Base-by-base conservation (phyloP, 1,140 invertebrate species). In the Caerostris darwini region DNA sequence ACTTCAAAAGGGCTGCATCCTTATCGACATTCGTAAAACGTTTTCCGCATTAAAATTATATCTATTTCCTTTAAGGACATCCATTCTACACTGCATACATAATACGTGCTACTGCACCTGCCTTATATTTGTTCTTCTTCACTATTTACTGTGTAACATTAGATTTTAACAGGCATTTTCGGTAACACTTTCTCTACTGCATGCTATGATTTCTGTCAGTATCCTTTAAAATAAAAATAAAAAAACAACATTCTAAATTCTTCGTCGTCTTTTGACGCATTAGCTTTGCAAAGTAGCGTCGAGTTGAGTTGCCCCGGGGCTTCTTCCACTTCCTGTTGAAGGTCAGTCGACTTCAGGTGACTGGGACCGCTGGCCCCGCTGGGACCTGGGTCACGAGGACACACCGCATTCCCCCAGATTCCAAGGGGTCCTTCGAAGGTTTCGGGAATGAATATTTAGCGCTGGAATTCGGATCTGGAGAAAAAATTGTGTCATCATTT, bases 281-380 rank as follows among this genome's bases (percentile, higher is more conserved):
- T 8, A 34, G 50, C 71, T n/a, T n/a, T 53, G 34, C 83, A 85
- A 50, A 5, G 5, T 5, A 81, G 71, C 19, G 86, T n/a, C n/a
- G 86, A 34, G 86, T 88, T 90, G 61, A 82, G 90, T 81, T 83
- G 90, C 90, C 90, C 6, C 56, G 10, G 57, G 71, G 53, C 90
- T 82, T 5, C 71, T 91, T 90, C 90, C 56, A 92, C 90, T 92
- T 92, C 90, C 90, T 92, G 90, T 83, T 92, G 90, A 92, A 92
- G 90, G 90, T 92, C 90, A 92, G 85, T 85, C 82, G 90, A 92
- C 90, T 92, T 19, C 56, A 85, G 90, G 90, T 92, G 90, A 92
- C 58, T 92, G 12, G 90, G 34, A 71, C 87, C 14, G 8, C 14
- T 61, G 87, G 67, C 87, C 67, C 87, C 61, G 34, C 34, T 34